Evolutionary conservation across 2,797 vertebrate species (phyloP).

Genomic region (Cynopterus sphinx): DNA sequence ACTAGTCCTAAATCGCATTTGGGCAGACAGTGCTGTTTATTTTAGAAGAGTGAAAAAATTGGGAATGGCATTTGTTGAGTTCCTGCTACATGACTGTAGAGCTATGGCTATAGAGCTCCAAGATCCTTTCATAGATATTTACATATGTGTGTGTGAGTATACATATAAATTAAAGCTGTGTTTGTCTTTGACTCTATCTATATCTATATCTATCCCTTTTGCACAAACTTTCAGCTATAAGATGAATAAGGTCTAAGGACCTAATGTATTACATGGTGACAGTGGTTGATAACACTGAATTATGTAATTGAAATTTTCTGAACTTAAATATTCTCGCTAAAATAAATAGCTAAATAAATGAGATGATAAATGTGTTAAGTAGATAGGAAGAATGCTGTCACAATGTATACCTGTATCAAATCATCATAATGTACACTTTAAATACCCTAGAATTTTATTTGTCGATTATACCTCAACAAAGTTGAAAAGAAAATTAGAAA

Average conservation of each 20-base stretch:
- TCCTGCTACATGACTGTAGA: not conserved
- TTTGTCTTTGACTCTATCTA: not conserved
- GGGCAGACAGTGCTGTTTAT: not conserved
- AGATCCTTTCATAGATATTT: not conserved
- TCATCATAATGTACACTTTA: not conserved
- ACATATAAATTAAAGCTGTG: not conserved
- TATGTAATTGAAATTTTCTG: not conserved
- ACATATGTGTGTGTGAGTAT: not conserved
- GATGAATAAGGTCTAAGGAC: not conserved
- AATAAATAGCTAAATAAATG: not conserved
- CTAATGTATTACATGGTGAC: not conserved
- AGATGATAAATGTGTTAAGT: not conserved
- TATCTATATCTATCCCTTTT: not conserved
- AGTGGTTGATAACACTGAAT: not conserved
- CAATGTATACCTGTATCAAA: not conserved
- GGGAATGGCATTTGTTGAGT: not conserved
- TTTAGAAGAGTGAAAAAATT: not conserved
- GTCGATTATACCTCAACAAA: not conserved
- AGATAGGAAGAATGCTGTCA: not conserved
- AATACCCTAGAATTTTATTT: not conserved
- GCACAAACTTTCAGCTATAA: not conserved
- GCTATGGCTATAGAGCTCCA: not conserved
- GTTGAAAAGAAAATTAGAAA: not conserved
- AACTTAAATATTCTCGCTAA: not conserved
- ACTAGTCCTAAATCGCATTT: slow-evolving; percentile 25